These are phyloP conservation scores for Oedothorax gibbosus DNA, from an alignment of 1,140 invertebrate genomes.

Conservation along the genomic window DNA sequence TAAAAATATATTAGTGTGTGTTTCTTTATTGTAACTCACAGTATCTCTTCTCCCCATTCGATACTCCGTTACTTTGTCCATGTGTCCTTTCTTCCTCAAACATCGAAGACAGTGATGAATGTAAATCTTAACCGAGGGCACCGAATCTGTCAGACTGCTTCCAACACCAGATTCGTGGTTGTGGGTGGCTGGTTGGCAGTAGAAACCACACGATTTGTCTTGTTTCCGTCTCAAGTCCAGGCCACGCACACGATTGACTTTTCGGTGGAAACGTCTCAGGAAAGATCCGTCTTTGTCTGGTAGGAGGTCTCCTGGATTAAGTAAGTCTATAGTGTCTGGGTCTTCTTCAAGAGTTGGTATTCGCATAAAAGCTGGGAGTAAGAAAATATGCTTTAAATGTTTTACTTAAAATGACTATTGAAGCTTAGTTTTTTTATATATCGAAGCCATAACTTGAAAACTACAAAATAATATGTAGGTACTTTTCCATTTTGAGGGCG, in stretches of 20 bases:
- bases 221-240: constrained; percentile 7
- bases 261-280: neutral
- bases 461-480: neutral
- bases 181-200: constrained; percentile 28
- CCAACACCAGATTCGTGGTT: neutral
- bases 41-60: neutral
- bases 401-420: neutral
- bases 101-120: constrained; percentile 33
- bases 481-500: neutral
- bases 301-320: neutral
- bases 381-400: neutral
- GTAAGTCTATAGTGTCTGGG: neutral
- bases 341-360: neutral
- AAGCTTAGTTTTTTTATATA: neutral
- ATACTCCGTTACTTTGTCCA: constrained; percentile 2
- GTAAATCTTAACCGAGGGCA: neutral
- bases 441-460: neutral
- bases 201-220: neutral
- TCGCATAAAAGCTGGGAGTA: neutral
- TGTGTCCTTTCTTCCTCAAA: constrained; percentile 22
- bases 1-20: neutral
- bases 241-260: neutral
- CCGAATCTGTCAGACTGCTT: neutral
- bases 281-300: neutral
- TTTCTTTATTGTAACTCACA: neutral